A percentile compares a stretch with the other conserved stretches of the same genome.
phyloP scores from a whole-genome alignment of 1,140 invertebrate genomes.

The Drosophila tristis region DNA sequence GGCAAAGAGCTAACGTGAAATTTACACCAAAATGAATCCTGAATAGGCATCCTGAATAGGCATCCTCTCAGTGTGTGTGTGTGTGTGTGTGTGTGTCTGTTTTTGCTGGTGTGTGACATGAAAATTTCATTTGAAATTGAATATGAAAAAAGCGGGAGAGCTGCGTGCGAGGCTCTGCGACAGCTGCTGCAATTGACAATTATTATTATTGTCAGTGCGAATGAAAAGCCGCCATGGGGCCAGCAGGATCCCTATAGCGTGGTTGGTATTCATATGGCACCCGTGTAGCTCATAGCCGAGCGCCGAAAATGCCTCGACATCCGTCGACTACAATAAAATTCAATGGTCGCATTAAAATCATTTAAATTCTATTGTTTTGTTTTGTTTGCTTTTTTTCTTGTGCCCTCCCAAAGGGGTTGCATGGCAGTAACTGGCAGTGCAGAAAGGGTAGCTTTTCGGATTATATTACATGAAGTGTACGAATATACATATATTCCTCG shows the following conservation, averaged over 20 bases:
- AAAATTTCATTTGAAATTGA: slow-evolving; percentile 82
- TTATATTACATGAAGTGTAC: no score
- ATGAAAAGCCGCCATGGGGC: slow-evolving; percentile 42
- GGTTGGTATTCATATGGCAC: slow-evolving; percentile 71
- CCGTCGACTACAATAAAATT: slow-evolving; percentile 75
- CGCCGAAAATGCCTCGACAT: slow-evolving; percentile 49
- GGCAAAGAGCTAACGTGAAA: slow-evolving; percentile 73
- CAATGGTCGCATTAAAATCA: slow-evolving; percentile 81
- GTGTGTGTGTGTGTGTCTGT: slow-evolving; percentile 5
- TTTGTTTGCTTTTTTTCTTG: slow-evolving; percentile 62
- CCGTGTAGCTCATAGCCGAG: slow-evolving; percentile 60
- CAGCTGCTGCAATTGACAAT: slow-evolving; percentile 82
- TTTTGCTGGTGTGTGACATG: slow-evolving; percentile 48
- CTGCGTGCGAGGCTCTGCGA: slow-evolving; percentile 42
- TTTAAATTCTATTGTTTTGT: slow-evolving; percentile 83
- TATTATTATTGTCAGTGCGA: slow-evolving; percentile 81
- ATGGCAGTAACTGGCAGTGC: no score
- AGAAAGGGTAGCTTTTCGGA: no score
- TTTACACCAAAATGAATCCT: slow-evolving; percentile 54
- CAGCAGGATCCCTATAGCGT: neutral
- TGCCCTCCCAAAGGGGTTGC: no score
- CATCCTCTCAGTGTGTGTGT: neutral
- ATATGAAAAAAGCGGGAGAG: slow-evolving; percentile 61
- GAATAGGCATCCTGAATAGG: neutral
- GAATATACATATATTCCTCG: no score